Evolutionary conservation across 2,888 invertebrate species (phyloP).

Genomic region (Apodemia zela): DNA sequence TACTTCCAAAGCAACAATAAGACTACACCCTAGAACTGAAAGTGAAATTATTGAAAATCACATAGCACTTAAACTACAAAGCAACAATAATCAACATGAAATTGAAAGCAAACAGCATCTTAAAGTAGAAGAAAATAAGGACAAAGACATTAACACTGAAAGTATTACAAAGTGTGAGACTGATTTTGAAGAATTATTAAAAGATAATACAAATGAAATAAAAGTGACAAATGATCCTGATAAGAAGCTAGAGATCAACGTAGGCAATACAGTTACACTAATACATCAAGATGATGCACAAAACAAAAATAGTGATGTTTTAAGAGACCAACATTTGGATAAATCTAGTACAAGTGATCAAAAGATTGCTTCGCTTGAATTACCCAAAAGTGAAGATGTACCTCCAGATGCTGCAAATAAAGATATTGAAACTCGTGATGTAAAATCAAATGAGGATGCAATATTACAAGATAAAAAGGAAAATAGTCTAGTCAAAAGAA

Average conservation of each 20-base stretch:
- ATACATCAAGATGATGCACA: slow-evolving; percentile 40
- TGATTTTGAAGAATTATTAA: slow-evolving; percentile 73
- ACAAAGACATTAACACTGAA: slow-evolving; percentile 32
- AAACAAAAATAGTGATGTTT: slow-evolving; percentile 34
- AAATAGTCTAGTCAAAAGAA: neutral
- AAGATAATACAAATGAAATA: slow-evolving; percentile 74
- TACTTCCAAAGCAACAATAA: slow-evolving; percentile 42
- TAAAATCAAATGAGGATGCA: neutral
- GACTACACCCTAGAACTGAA: slow-evolving; percentile 50
- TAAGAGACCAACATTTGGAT: slow-evolving; percentile 22
- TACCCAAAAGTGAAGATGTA: slow-evolving; percentile 7
- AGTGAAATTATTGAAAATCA: slow-evolving; percentile 39
- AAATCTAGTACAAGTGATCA: neutral
- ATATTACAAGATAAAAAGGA: slow-evolving; percentile 17
- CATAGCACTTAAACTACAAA: slow-evolving; percentile 21
- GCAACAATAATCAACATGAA: slow-evolving; percentile 23
- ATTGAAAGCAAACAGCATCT: slow-evolving; percentile 24
- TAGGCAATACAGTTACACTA: slow-evolving; percentile 57
- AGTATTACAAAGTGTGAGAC: slow-evolving; percentile 61
- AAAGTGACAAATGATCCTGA: slow-evolving; percentile 66
- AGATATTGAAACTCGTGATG: slow-evolving; percentile 20
- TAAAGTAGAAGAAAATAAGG: slow-evolving; percentile 25
- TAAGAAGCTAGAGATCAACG: slow-evolving; percentile 64
- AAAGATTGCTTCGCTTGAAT: neutral
- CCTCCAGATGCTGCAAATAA: neutral